Evolutionary conservation across 2,113 vertebrate species (phyloP).

Genomic region (Pantherophis guttatus): DNA sequence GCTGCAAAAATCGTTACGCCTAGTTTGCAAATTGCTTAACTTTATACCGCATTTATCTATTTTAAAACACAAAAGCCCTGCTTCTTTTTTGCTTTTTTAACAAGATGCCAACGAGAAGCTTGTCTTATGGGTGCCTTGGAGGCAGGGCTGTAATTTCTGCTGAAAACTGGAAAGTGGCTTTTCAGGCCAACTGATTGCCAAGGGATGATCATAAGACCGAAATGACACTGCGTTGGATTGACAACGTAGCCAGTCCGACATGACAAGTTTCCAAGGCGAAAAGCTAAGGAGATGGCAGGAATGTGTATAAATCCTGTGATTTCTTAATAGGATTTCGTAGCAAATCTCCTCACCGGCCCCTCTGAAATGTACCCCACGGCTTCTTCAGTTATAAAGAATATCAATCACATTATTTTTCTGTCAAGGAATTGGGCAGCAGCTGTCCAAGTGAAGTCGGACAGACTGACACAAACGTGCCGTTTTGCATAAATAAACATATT

Average conservation of each 20-base stretch:
- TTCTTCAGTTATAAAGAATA: conserved; percentile 27
- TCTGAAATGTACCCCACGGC: conserved; percentile 61
- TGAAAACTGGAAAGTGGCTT: conserved; percentile 45
- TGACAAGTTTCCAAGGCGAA: conserved; percentile 60
- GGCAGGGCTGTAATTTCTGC: conserved; percentile 40
- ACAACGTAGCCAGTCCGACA: conserved; percentile 47
- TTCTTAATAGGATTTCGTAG: conserved; percentile 68
- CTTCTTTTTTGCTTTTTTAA: not conserved
- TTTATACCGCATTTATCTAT: not conserved
- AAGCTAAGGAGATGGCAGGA: conserved; percentile 64
- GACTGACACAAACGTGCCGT: too few species aligned
- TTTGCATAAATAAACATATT: too few species aligned
- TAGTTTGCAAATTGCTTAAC: not conserved
- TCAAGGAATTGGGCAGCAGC: not conserved
- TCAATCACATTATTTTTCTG: conserved; percentile 26
- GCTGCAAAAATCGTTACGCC: not conserved
- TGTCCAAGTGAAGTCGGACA: too few species aligned
- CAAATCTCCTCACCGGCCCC: conserved; percentile 49
- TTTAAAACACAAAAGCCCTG: not conserved
- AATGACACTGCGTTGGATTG: conserved; percentile 44
- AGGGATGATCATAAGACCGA: conserved; percentile 52
- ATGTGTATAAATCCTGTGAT: conserved; percentile 69
- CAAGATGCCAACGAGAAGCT: conserved; percentile 19
- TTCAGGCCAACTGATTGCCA: conserved; percentile 58
- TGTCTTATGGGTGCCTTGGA: not conserved